Conservation (phyloP, 2,113 vertebrate genomes). For the Nannobrachium achirus region DNA sequence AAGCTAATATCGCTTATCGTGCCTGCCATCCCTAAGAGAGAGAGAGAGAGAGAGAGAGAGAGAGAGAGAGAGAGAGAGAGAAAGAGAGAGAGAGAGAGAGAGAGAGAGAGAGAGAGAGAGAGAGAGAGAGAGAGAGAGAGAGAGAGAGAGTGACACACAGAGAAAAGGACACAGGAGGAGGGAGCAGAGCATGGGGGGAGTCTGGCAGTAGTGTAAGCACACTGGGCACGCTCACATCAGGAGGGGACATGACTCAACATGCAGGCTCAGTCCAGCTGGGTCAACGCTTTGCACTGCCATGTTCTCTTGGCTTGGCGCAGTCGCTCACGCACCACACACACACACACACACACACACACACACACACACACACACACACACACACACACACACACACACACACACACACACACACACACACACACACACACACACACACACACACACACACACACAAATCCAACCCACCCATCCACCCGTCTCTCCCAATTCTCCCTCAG, state of each 20-base stretch:
- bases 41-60: too few species aligned
- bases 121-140: neutral
- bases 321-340: constrained; percentile 19
- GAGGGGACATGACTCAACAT: constrained; percentile 80
- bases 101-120: too few species aligned
- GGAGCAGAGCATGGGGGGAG: neutral
- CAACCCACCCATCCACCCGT: too few species aligned
- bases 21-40: too few species aligned
- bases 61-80: too few species aligned
- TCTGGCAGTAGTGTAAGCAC: constrained; percentile 67
- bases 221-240: constrained; percentile 76
- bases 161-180: neutral
- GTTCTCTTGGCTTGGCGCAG: constrained; percentile 69
- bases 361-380: constrained; percentile 7
- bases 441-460: constrained; percentile 31
- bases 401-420: constrained; percentile 38
- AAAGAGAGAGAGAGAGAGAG: too few species aligned
- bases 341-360: constrained; percentile 14
- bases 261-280: constrained; percentile 78
- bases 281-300: constrained; percentile 72
- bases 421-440: constrained; percentile 62
- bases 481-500: too few species aligned
- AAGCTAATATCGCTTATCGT: too few species aligned
- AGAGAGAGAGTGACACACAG: neutral
- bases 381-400: constrained; percentile 21